A percentile compares a stretch with the other conserved stretches of the same genome.
phyloP scores from a whole-genome alignment of 35 echinoderm and acorn worm genomes.

The Ophiothrix spiculata region DNA sequence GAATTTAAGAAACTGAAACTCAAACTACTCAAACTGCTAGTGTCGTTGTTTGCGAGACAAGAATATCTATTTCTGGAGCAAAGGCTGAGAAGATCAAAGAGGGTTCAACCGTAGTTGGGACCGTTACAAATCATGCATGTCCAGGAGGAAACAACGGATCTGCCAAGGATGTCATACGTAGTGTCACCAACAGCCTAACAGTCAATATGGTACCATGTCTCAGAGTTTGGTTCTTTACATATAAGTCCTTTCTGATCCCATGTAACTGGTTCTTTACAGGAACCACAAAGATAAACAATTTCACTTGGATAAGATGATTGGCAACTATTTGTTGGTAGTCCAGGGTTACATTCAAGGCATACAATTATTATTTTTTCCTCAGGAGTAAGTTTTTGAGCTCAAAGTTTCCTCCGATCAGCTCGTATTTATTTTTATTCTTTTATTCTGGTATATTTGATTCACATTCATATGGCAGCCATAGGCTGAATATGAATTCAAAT shows the following conservation, averaged over 20 bases:
- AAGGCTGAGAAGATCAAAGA: background rate
- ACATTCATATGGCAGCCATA: too few species aligned
- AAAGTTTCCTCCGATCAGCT: too few species aligned
- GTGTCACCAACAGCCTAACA: background rate
- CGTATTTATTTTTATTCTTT: too few species aligned
- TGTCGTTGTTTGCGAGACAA: background rate
- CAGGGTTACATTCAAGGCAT: background rate
- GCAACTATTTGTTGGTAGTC: background rate
- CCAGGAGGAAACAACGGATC: background rate
- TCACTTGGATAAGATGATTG: background rate
- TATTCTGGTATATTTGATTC: too few species aligned
- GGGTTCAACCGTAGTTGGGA: background rate
- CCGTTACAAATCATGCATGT: background rate
- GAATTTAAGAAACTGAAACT: background rate
- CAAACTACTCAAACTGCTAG: background rate
- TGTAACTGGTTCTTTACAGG: background rate
- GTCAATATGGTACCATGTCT: too few species aligned
- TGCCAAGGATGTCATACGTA: background rate
- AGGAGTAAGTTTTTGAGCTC: too few species aligned
- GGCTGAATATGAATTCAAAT: too few species aligned
- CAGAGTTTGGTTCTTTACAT: too few species aligned
- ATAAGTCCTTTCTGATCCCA: background rate
- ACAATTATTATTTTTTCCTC: too few species aligned
- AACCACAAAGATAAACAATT: background rate
- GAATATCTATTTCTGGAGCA: background rate